Evolutionary conservation across 2,888 invertebrate genomes (phyloP), one percentile per base, ranked within the genome.

Genomic region (Sympetrum striolatum): DNA sequence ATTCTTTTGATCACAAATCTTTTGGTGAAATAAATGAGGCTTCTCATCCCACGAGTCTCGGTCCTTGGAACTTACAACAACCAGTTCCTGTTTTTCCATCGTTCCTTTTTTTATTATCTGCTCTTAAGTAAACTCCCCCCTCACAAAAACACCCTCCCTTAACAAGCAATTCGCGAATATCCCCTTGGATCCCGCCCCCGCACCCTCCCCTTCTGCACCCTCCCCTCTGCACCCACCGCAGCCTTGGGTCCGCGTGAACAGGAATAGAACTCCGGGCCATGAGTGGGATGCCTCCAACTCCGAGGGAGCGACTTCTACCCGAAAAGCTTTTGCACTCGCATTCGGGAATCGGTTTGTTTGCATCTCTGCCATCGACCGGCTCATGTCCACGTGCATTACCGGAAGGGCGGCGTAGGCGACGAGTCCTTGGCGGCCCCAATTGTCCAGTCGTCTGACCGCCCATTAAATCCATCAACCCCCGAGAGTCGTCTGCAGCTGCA

Each of bases 161-260:
- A 31, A 53, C 73, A 25, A 31, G 14, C 73, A 31, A 73, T 73
- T 73, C 73, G 73, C 25, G 73, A 31, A 25, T 31, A 25, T 31
- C 64, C 60, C 60, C n/a, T 60, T 12, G 25, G 31, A n/a, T 1
- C 73, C 73, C 73, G 64, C 64, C 64, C 64, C 64, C 64, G 64
- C 64, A 22, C 35, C 35, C 82, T 48, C n/a, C 58, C 58, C 44
- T n/a, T n/a, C 48, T 48, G 39, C 18, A 58, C 60, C 86, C 64
- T 48, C n/a, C 58, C 58, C 44, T n/a, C 48, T 48, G 39, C 18
- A 58, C 60, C 86, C 64, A n/a, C 86, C 86, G 60, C 86, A 86
- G 86, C 86, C 86, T 86, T 86, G 86, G 86, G 86, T 86, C 60
- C 60, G 37, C 86, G 58, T 31, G 86, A 58, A 86, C 86, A 86